Percentiles rank a stretch among this genome's conserved stretches.
phyloP scores from a whole-genome alignment of 1,140 invertebrate species.

The Drosophila repletoides region DNA sequence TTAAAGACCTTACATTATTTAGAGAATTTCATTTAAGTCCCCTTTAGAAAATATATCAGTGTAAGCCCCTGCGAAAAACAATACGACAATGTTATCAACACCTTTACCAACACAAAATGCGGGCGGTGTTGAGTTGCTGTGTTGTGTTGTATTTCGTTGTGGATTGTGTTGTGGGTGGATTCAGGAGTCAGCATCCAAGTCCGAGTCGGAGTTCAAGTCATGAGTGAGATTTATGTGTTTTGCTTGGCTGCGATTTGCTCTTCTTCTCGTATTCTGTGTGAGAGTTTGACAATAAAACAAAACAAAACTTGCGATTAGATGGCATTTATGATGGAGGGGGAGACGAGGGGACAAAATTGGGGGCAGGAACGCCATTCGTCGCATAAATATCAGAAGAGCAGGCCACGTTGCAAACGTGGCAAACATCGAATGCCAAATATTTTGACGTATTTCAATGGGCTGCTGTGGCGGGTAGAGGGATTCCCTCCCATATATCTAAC shows the following conservation, averaged over 20 bases:
- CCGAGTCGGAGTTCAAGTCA: slow-evolving; percentile 61
- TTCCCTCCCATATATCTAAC: not conserved
- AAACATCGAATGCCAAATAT: slow-evolving; percentile 79
- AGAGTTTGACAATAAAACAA: slow-evolving; percentile 73
- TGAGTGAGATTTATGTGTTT: slow-evolving; percentile 79
- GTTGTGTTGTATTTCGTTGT: not conserved
- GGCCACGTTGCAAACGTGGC: slow-evolving; percentile 42
- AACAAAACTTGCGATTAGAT: slow-evolving; percentile 77
- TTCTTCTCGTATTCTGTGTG: not conserved
- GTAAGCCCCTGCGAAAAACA: too few relatives aligned
- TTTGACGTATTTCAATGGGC: slow-evolving; percentile 73
- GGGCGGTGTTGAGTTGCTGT: too few relatives aligned
- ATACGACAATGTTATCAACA: slow-evolving; percentile 76
- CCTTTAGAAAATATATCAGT: too few relatives aligned
- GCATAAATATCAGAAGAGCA: slow-evolving; percentile 66
- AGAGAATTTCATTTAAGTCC: too few relatives aligned
- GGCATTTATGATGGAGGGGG: slow-evolving; percentile 59
- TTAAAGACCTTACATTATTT: too few relatives aligned
- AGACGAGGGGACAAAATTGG: not conserved
- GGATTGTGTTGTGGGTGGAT: slow-evolving; percentile 1
- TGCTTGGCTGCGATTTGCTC: slow-evolving; percentile 65
- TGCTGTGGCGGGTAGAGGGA: not conserved
- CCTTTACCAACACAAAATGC: slow-evolving; percentile 51
- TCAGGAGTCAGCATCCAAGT: slow-evolving; percentile 11
- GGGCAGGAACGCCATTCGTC: slow-evolving; percentile 8